Evolutionary conservation across 2,113 vertebrate genomes (phyloP).

Genomic region (Oceanodroma tethys): DNA sequence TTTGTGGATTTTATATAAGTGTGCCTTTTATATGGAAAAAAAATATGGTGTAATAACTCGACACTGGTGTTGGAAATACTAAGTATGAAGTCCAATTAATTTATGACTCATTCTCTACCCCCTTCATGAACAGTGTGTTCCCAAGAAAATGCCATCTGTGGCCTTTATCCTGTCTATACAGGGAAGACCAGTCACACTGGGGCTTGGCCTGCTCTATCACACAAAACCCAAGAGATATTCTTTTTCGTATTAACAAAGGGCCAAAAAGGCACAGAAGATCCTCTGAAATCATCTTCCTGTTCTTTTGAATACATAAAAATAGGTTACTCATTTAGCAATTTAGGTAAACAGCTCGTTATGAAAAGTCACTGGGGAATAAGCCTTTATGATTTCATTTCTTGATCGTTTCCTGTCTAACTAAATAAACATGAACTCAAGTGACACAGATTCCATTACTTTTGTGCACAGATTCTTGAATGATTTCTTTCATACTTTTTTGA

Average conservation of each 20-base stretch:
- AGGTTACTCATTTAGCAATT: constrained; percentile 34
- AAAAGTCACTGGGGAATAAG: constrained; percentile 44
- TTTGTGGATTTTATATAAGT: background rate
- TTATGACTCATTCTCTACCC: constrained; percentile 1
- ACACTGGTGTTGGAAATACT: background rate
- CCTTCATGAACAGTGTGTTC: background rate
- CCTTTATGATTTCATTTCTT: constrained; percentile 61
- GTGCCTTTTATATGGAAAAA: background rate
- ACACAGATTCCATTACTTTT: constrained; percentile 35
- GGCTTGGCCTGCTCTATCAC: background rate
- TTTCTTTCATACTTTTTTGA: background rate
- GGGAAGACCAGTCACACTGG: background rate
- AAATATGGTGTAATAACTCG: background rate
- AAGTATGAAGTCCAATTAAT: background rate
- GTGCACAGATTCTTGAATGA: background rate
- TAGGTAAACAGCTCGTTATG: constrained; percentile 56
- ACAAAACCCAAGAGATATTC: background rate
- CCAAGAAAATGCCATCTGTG: background rate
- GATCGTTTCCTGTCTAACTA: constrained; percentile 58
- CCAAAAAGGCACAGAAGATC: background rate
- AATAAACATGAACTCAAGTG: constrained; percentile 58
- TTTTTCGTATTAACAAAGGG: background rate
- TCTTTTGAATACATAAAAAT: constrained; percentile 37
- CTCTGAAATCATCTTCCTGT: constrained; percentile 43
- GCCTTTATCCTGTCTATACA: background rate